Evolutionary conservation across 1,140 invertebrate genomes (phyloP), one percentile per base, ranked within the genome.

Genomic region (Papilio polyxenes): DNA sequence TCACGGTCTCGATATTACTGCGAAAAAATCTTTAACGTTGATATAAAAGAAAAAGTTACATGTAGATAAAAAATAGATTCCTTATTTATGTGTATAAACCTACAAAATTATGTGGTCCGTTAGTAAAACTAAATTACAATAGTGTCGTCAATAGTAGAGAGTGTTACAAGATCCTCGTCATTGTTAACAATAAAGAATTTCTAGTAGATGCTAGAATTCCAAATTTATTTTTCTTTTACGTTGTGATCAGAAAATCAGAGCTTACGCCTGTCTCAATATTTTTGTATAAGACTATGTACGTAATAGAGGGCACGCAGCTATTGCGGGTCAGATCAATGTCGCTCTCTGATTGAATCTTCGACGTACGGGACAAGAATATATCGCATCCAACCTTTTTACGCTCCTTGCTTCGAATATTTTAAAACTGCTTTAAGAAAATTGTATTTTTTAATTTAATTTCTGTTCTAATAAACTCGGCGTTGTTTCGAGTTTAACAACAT

Each of bases 311-410:
- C 65, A 69, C 23, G 65, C 65, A 20, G 5, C 13, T 69, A 37
- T 69, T 13, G 10, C 13, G 11, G 65, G 11, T 11, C 59, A 69
- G 65, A 69, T 69, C 65, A 69, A 69, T 37, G 65, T 69, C 65
- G 11, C 6, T 17, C 65, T 15, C 65, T 69, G 65, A 69, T 69
- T 31, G 65, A 69, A 69, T 69, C 65, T 69, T 11, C 11, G 65
- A 37, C 65, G 65, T 10, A 69, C 65, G 65, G 37, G 65, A 69
- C 65, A 69, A 37, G 65, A 69, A 69, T 69, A 69, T 37, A 69
- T 69, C 65, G 11, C 23, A 31, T 65, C 11, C 23, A 69, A 69
- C 65, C 65, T 69, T 69, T 69, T 69, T 37, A 37, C 65, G 31
- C 10, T 37, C 31, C n/a, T 69, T 37, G 65, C 53, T 56, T 17